Percentiles rank a stretch among this genome's conserved stretches.
Conservation (phyloP, 2,113 vertebrate species). For the Mus pahari region DNA sequence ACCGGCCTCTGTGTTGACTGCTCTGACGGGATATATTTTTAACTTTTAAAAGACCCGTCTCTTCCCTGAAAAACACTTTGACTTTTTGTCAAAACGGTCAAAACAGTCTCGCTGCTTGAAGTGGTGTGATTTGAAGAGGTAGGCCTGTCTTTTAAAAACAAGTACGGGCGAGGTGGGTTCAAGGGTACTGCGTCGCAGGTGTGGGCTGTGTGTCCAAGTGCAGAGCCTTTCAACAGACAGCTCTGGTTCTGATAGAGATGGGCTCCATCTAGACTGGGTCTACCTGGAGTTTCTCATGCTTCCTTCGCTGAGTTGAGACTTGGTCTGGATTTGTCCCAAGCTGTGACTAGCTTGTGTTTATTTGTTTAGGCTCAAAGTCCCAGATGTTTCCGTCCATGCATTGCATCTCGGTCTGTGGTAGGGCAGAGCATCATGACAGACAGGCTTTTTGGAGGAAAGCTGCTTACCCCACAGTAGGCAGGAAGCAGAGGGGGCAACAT, state of each 20-base stretch:
- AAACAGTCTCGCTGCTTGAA: background rate
- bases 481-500: background rate
- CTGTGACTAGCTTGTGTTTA: background rate
- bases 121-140: background rate
- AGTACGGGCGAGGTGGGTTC: accelerated
- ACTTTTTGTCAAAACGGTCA: conserved; percentile 69
- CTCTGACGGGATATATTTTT: conserved; percentile 48
- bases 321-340: background rate
- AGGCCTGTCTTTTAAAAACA: background rate
- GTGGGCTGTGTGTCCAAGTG: accelerated
- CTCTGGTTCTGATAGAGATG: accelerated
- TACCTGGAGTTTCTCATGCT: accelerated
- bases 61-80: conserved; percentile 63
- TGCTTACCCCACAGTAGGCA: background rate
- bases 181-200: accelerated
- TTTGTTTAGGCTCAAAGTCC: background rate
- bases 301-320: background rate
- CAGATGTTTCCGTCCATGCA: background rate
- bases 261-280: accelerated
- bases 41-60: conserved; percentile 63
- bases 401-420: too few relatives aligned
- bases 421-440: background rate
- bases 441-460: background rate
- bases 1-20: background rate
- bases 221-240: accelerated